A percentile compares a stretch with the other conserved stretches of the same genome.
These are phyloP conservation scores for Caenorhabditis briggsae DNA, from an alignment of 1,140 invertebrate genomes.

Conservation along the genomic window DNA sequence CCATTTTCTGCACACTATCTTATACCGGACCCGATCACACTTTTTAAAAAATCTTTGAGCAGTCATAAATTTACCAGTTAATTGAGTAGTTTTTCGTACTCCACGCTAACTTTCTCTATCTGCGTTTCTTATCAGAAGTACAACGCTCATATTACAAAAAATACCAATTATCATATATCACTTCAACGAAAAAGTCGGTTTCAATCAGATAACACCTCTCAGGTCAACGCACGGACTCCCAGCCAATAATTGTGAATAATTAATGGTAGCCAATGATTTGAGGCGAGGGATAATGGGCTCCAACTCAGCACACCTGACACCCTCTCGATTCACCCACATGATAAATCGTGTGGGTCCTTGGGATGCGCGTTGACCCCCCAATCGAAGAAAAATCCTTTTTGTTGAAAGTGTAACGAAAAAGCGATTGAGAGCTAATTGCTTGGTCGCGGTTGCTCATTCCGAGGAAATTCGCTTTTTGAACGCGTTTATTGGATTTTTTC, in stretches of 20 bases:
- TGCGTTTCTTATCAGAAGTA: no score
- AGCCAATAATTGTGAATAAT: not conserved
- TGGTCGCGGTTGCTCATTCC: not conserved
- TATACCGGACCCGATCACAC: no score
- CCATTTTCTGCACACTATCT: no score
- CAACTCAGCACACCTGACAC: slow-evolving; percentile 24
- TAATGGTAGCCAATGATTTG: not conserved
- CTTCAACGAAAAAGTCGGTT: no score
- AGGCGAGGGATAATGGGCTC: not conserved
- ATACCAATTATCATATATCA: no score
- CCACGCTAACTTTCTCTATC: no score
- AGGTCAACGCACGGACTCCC: no score
- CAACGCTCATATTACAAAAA: no score
- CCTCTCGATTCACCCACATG: slow-evolving; percentile 5
- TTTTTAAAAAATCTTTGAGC: no score
- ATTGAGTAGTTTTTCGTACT: no score
- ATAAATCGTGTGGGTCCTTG: not conserved
- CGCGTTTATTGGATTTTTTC: not conserved
- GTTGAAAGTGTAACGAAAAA: not conserved
- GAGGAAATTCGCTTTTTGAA: not conserved
- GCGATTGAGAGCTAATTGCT: not conserved
- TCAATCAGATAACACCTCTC: no score
- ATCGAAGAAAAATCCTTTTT: not conserved
- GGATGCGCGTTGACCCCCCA: not conserved
- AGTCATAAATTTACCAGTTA: no score